Conservation (phyloP, 30 jellyfish, hydroid and myxozoan species). For the Phacellophora camtschatica region DNA sequence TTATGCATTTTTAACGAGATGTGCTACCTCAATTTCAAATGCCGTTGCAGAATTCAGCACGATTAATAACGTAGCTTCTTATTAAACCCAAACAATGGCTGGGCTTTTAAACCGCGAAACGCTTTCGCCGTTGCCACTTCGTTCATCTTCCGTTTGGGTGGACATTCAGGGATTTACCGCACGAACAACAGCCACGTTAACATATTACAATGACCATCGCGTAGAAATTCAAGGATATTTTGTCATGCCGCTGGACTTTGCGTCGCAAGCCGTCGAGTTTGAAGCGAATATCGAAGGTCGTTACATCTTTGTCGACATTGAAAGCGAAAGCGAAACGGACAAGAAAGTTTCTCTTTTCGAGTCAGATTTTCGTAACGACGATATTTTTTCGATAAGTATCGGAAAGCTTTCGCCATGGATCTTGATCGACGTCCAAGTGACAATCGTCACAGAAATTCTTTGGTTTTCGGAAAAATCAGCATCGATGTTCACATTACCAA, state of each 20-base stretch:
- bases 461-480: conserved; percentile 60
- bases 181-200: conserved; percentile 86
- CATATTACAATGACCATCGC: conserved; percentile 92
- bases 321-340: conserved; percentile 41
- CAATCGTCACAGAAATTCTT: conserved; percentile 68
- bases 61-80: too few relatives aligned
- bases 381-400: conserved; percentile 61
- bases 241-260: conserved; percentile 72
- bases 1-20: too few relatives aligned
- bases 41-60: too few relatives aligned
- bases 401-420: conserved; percentile 96
- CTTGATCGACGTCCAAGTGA: conserved; percentile 76
- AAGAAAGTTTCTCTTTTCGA: conserved; percentile 32
- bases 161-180: conserved; percentile 94
- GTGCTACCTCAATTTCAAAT: too few relatives aligned
- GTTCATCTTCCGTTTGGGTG: conserved; percentile 83
- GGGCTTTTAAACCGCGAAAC: conserved; percentile 85
- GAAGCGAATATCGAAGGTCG: conserved; percentile 91
- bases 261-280: conserved; percentile 85
- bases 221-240: conserved; percentile 78
- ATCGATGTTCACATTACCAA: conserved; percentile 69
- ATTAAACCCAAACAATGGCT: conserved; percentile 64
- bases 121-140: conserved; percentile 73
- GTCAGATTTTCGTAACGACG: conserved; percentile 62
- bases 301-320: conserved; percentile 65